Evolutionary conservation across 2,888 invertebrate species (phyloP).

Genomic region (Apoda limacodes): DNA sequence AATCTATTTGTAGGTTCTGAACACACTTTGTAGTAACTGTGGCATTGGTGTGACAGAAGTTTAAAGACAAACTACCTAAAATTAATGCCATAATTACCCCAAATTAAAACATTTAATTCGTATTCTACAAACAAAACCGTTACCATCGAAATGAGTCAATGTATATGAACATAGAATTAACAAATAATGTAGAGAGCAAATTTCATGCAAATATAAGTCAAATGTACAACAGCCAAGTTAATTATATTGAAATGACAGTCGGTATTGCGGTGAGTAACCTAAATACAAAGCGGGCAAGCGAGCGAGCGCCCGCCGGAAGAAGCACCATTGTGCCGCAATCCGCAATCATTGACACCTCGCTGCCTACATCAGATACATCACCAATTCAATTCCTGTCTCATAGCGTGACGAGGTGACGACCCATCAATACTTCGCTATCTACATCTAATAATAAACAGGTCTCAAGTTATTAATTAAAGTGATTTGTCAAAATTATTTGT

Average conservation of each 20-base stretch:
- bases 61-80: too few species aligned
- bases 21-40: too few species aligned
- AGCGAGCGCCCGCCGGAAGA: conserved; percentile 51
- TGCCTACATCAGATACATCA: conserved; percentile 35
- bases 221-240: conserved; percentile 43
- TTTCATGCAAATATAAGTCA: background rate
- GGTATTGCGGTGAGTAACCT: conserved; percentile 67
- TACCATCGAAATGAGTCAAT: conserved; percentile 5
- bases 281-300: conserved; percentile 63
- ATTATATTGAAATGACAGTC: conserved; percentile 58
- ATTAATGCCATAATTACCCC: too few species aligned
- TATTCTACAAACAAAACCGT: too few species aligned
- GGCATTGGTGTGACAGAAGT: too few species aligned
- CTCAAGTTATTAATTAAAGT: too few species aligned
- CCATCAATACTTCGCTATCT: too few species aligned
- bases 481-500: too few species aligned
- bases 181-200: background rate
- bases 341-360: conserved; percentile 66
- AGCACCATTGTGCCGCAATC: conserved; percentile 62
- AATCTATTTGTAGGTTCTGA: too few species aligned
- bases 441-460: too few species aligned
- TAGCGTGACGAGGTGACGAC: too few species aligned
- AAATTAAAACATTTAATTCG: too few species aligned
- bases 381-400: conserved; percentile 56
- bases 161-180: conserved; percentile 6